Conservation (phyloP, 2,113 vertebrate genomes). For the mouse (Mus musculus) region GRCm39 chr12:32812001-32812500, state of each 20-base stretch:
- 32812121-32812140: not conserved
- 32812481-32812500: not conserved
- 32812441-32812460: not conserved
- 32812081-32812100: not conserved
- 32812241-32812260: not conserved
- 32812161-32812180: not conserved
- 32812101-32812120: not conserved
- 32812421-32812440: not conserved
- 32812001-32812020: not conserved
- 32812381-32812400: not conserved
- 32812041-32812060: not conserved
- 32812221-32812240: not conserved
- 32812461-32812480: not conserved
- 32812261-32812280: not conserved
- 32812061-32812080: not conserved
- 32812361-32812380: not conserved
- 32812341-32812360: conserved; percentile 21
- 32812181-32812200: not conserved
- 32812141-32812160: not conserved
- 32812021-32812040: not conserved
- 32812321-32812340: not conserved
- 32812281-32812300: not conserved
- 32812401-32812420: not conserved
- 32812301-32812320: not conserved
- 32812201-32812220: not conserved